Conservation (phyloP, 1,140 invertebrate genomes). For the Drosophila pallidifrons region DNA sequence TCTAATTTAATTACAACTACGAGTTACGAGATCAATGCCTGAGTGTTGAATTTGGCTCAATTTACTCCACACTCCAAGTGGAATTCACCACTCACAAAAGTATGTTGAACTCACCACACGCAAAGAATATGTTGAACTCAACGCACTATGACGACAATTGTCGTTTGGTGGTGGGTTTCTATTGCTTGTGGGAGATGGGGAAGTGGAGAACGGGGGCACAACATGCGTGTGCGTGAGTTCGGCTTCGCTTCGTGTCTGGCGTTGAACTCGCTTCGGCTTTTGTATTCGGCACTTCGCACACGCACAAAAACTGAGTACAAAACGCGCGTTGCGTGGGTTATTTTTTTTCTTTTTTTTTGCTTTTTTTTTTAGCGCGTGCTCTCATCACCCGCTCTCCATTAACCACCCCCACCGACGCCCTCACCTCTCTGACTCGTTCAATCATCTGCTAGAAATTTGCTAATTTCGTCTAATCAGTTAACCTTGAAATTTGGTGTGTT, state of each 20-base stretch:
- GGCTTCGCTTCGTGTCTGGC: constrained; percentile 10
- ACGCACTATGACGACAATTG: constrained; percentile 11
- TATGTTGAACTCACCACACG: no score
- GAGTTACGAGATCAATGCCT: constrained; percentile 5
- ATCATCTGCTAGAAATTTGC: constrained; percentile 79
- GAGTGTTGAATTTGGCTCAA: background rate
- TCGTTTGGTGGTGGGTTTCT: background rate
- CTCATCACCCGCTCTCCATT: constrained; percentile 46
- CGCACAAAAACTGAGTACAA: constrained; percentile 42
- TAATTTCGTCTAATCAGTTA: constrained; percentile 83
- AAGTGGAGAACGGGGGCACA: background rate
- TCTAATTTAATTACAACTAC: constrained; percentile 9
- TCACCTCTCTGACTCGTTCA: constrained; percentile 28
- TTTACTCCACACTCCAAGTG: background rate
- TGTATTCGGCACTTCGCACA: constrained; percentile 43
- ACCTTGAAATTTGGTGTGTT: constrained; percentile 63
- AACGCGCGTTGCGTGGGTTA: constrained; percentile 66
- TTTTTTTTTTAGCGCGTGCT: constrained; percentile 76
- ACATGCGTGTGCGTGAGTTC: constrained; percentile 37
- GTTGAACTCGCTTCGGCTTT: constrained; percentile 7
- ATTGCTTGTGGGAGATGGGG: background rate
- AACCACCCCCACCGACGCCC: background rate
- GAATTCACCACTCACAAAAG: no score
- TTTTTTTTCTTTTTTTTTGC: constrained; percentile 58
- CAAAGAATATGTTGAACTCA: no score